Conservation (phyloP, 2,797 vertebrate genomes). For the Hydrophis major region DNA sequence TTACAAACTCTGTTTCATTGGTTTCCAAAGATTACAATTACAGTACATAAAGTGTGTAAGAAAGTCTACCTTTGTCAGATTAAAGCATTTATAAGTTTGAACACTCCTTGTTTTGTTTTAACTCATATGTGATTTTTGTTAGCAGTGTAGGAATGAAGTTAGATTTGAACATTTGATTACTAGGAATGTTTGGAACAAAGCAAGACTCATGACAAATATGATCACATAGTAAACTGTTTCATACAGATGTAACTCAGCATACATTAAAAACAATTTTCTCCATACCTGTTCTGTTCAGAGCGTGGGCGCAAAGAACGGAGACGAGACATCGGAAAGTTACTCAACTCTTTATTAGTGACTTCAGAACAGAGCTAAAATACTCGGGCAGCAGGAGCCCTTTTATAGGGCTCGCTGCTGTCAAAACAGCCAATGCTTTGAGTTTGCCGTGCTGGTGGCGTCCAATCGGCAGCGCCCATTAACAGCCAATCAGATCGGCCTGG, state of each 20-base stretch:
- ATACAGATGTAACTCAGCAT: neutral
- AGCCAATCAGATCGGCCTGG: too few relatives aligned
- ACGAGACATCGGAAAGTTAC: too few relatives aligned
- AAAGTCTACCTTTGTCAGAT: conserved; percentile 55
- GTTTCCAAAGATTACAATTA: conserved; percentile 42
- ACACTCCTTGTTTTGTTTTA: conserved; percentile 50
- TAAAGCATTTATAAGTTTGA: conserved; percentile 52
- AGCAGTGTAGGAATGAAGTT: conserved; percentile 20
- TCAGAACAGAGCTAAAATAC: too few relatives aligned
- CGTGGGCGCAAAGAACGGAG: too few relatives aligned
- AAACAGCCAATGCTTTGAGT: too few relatives aligned
- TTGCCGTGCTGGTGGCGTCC: too few relatives aligned
- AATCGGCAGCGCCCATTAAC: too few relatives aligned
- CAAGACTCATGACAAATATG: neutral
- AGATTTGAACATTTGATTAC: conserved; percentile 28
- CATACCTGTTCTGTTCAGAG: too few relatives aligned
- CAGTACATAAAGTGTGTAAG: conserved; percentile 20
- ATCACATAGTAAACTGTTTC: neutral
- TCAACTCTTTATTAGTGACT: too few relatives aligned
- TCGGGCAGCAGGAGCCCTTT: too few relatives aligned
- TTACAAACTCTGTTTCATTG: conserved; percentile 43
- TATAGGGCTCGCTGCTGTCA: too few relatives aligned
- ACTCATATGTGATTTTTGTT: conserved; percentile 35
- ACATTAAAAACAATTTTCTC: neutral
- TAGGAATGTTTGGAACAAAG: conserved; percentile 11